Base-by-base conservation (phyloP, 2,113 vertebrate species). In the Channa maculata region DNA sequence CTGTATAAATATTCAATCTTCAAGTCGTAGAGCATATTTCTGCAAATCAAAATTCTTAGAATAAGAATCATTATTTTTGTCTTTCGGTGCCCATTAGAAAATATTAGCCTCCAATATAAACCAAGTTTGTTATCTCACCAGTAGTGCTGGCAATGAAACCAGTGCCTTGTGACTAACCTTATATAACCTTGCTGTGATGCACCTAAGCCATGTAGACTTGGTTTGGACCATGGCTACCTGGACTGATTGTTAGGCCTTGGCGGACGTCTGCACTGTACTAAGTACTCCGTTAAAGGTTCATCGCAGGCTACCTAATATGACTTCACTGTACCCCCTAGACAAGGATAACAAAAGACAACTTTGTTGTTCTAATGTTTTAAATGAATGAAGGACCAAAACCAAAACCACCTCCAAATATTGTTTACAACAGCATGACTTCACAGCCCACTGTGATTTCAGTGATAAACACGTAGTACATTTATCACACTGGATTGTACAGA, bases 221-320 rank as follows among this genome's bases (percentile, higher is more conserved):
- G 15, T 77, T 53, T n/a, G 8, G 64, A 63, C 7, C 5, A 43
- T 37, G 52, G 11, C 7, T 24, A 52, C 24, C 33, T 37, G 8
- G 2, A 54, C 37, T 36, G 53, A 50, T 37, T 15, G 10, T 53
- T 12, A 0, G 38, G 48, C 55, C 55, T 76, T 63, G 78, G 60
- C 69, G 45, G 58, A 66, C 1, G 8, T 54, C 51, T 66, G 53
- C 37, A 55, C 6, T 66, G 11, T 6, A 3, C 34, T 76, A 41
- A 74, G 55, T 38, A 44, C 14, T 61, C 52, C 45, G 4, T 60
- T 6, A 8, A 68, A 77, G 51, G 57, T 36, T 37, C 48, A 50
- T 24, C 24, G 24, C 24, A 24, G 24, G 24, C 24, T 24, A 24
- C 1, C 24, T 24, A 24, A 24, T 24, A 24, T 24, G 24, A 24